Conservation (phyloP, 2,888 invertebrate genomes). For the Eueremaeus valkanovi region DNA sequence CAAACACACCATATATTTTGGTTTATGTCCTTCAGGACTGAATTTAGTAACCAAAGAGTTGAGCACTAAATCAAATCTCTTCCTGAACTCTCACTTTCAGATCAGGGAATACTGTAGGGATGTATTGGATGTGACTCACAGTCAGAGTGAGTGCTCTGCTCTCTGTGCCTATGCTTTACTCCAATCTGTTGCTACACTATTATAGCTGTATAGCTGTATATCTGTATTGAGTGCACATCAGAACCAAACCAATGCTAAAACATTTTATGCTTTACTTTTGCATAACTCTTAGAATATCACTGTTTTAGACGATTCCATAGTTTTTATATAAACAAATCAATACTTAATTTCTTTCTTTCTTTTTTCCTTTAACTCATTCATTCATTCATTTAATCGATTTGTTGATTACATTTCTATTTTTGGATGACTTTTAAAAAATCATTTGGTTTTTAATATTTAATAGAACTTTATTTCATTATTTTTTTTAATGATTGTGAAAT, state of each 20-base stretch:
- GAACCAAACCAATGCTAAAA: background rate
- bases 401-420: too few species aligned
- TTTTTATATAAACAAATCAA: background rate
- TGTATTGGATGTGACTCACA: background rate
- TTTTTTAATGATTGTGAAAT: too few species aligned
- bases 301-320: background rate
- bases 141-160: background rate
- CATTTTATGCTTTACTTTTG: background rate
- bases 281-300: background rate
- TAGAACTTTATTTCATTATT: too few species aligned
- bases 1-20: background rate
- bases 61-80: constrained; percentile 15
- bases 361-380: background rate
- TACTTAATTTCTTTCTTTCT: background rate
- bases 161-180: too few species aligned
- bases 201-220: too few species aligned
- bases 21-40: background rate
- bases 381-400: too few species aligned
- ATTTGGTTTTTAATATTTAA: too few species aligned
- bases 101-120: background rate
- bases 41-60: constrained; percentile 32
- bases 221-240: background rate
- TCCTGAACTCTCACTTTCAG: constrained; percentile 4
- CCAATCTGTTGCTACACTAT: too few species aligned
- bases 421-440: too few species aligned